Evolutionary conservation across 2,888 invertebrate species (phyloP).

Genomic region (Synergus itoensis): DNA sequence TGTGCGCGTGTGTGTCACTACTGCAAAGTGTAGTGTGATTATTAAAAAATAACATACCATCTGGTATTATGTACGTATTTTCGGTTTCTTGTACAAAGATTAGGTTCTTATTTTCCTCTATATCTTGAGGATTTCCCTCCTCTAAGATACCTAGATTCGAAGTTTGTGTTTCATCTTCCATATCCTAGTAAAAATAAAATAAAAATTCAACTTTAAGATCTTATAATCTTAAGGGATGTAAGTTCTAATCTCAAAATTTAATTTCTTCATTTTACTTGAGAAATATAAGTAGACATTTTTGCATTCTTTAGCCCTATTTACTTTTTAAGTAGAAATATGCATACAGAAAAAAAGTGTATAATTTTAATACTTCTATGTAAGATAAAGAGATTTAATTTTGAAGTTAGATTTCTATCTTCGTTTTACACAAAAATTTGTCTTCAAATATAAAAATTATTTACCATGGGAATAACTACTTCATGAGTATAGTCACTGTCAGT

Average conservation of each 20-base stretch:
- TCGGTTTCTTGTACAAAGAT: not conserved
- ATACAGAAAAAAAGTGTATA: no score
- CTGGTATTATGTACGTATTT: not conserved
- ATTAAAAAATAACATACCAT: not conserved
- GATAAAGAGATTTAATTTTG: no score
- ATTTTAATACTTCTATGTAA: no score
- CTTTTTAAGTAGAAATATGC: no score
- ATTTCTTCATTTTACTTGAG: no score
- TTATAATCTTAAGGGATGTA: not conserved
- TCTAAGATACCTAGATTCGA: not conserved
- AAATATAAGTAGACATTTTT: no score
- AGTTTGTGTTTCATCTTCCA: not conserved
- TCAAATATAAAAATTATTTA: not conserved
- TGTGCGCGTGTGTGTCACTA: not conserved
- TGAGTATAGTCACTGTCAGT: not conserved
- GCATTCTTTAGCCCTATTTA: no score
- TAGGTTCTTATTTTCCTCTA: not conserved
- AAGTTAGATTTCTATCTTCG: no score
- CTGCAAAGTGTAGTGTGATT: not conserved
- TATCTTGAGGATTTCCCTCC: not conserved
- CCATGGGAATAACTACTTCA: not conserved
- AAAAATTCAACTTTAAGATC: not conserved
- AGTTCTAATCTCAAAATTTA: no score
- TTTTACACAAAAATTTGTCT: not conserved
- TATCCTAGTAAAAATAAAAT: constrained; percentile 2